A percentile compares a stretch with the other conserved stretches of the same genome.
These are phyloP conservation scores for Trichonephila inaurata DNA, from an alignment of 1,140 invertebrate species.

Conservation along the genomic window DNA sequence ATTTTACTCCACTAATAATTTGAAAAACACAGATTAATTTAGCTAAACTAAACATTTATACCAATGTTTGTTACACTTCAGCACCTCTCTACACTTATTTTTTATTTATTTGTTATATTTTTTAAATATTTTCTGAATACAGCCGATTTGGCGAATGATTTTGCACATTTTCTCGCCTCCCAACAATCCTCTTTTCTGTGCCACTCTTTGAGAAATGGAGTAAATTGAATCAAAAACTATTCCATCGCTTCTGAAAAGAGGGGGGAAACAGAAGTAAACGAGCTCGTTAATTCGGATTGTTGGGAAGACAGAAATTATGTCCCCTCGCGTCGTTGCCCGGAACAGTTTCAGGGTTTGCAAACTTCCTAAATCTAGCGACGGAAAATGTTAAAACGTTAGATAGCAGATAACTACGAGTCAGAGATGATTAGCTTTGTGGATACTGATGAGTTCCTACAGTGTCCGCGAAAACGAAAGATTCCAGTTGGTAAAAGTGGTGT, in stretches of 20 bases:
- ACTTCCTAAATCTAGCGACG: constrained; percentile 73
- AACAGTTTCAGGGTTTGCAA: constrained; percentile 13
- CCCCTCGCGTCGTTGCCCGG: background rate
- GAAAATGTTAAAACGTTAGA: constrained; percentile 69
- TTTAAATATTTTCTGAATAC: no score
- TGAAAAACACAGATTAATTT: no score
- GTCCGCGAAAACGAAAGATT: background rate
- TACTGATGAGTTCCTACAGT: constrained; percentile 36
- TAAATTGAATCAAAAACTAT: constrained; percentile 45
- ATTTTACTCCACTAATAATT: no score
- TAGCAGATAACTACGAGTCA: constrained; percentile 55
- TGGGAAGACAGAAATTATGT: constrained; percentile 52
- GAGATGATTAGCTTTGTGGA: constrained; percentile 58
- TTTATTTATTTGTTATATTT: no score
- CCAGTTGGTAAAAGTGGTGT: constrained; percentile 56
- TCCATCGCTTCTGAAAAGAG: background rate
- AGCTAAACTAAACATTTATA: no score
- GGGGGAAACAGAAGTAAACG: constrained; percentile 33
- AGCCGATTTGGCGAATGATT: no score
- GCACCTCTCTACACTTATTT: no score
- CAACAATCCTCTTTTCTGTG: background rate
- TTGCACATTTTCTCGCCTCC: no score
- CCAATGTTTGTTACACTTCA: no score
- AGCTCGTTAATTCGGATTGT: constrained; percentile 72
- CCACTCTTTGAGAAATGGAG: background rate